Evolutionary conservation across 1,140 invertebrate genomes (phyloP).

Genomic region (Oryctes rhinoceros): DNA sequence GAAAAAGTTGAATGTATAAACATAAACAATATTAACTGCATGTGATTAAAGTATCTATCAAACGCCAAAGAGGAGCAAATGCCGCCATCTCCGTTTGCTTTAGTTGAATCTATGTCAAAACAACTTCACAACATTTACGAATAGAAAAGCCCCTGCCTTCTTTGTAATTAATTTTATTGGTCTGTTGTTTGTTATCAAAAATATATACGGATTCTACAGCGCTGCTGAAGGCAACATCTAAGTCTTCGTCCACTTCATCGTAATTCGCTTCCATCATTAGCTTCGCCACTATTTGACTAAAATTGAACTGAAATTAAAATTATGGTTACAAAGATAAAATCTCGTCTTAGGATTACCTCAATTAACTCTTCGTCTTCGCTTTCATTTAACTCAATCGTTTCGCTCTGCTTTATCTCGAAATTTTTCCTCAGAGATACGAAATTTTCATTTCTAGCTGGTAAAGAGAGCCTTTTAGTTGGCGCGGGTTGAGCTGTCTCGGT

Average conservation of each 20-base stretch:
- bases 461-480: not conserved
- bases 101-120: not conserved
- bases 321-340: not conserved
- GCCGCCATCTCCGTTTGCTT: no score
- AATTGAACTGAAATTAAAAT: slow-evolving; percentile 28
- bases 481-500: not conserved
- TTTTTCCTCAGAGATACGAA: not conserved
- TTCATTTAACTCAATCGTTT: not conserved
- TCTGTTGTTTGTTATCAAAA: slow-evolving; percentile 4
- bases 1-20: no score
- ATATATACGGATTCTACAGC: slow-evolving; percentile 13
- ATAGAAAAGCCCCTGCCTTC: not conserved
- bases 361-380: not conserved
- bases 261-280: not conserved
- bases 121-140: not conserved
- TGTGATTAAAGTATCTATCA: no score
- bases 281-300: not conserved
- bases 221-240: not conserved
- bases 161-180: not conserved
- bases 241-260: not conserved
- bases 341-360: not conserved
- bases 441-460: not conserved
- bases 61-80: no score
- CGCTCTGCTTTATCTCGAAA: not conserved
- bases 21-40: no score